Evolutionary conservation across 2,797 vertebrate species (phyloP).

Genomic region (Petrocephalus sullivani): DNA sequence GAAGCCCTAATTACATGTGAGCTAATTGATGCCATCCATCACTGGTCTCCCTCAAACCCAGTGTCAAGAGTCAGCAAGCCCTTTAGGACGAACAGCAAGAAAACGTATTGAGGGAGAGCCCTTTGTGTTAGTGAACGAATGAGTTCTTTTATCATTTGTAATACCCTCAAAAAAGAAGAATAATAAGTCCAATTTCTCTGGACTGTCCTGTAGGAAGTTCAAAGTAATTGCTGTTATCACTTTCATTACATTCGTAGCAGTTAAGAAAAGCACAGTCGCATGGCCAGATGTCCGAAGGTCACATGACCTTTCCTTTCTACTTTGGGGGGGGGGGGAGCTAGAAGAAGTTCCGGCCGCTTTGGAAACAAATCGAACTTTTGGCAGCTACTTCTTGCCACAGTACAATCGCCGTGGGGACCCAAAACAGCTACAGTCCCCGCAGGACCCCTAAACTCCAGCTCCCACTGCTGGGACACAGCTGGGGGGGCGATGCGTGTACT

Average conservation of each 20-base stretch:
- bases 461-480: background rate
- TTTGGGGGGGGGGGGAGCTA: background rate
- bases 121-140: background rate
- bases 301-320: background rate
- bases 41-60: background rate
- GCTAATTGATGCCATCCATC: slow-evolving; percentile 7
- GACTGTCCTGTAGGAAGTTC: background rate
- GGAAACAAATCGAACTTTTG: slow-evolving; percentile 11
- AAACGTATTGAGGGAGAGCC: background rate
- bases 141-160: background rate
- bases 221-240: background rate
- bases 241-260: background rate
- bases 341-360: background rate
- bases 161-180: background rate
- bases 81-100: background rate
- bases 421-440: background rate
- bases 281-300: background rate
- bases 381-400: background rate
- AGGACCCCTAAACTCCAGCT: background rate
- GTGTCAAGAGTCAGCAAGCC: background rate
- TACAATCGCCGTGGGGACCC: background rate
- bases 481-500: background rate
- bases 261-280: background rate
- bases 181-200: background rate
- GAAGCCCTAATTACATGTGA: slow-evolving; percentile 2